phyloP scores from a whole-genome alignment of 2,113 vertebrate species.

The Meriones unguiculatus region DNA sequence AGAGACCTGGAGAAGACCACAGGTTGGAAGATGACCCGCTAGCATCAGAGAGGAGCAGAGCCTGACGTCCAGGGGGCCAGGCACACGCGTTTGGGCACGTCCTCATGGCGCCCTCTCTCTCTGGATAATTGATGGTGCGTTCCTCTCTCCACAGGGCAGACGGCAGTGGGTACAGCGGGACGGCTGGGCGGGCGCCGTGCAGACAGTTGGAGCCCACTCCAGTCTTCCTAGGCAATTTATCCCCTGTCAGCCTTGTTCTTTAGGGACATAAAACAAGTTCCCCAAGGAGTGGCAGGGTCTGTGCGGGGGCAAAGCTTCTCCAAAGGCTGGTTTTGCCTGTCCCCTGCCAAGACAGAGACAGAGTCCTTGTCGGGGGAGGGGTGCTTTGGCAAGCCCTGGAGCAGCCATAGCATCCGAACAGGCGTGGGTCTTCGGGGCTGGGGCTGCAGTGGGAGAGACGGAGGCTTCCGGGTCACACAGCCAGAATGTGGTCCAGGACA shows the following conservation, averaged over 20 bases:
- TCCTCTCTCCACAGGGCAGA: constrained; percentile 79
- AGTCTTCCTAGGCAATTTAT: constrained; percentile 83
- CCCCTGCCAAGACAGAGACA: neutral
- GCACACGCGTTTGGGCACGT: constrained; percentile 61
- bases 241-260: constrained; percentile 83
- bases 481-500: neutral
- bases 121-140: constrained; percentile 84
- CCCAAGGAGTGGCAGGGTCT: constrained; percentile 75
- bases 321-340: constrained; percentile 7
- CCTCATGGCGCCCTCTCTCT: constrained; percentile 81
- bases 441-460: neutral
- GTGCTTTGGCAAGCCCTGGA: neutral
- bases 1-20: neutral
- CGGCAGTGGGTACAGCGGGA: constrained; percentile 74
- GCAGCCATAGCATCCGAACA: no score
- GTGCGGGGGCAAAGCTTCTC: constrained; percentile 59
- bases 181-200: constrained; percentile 81
- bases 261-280: constrained; percentile 80
- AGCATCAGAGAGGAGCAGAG: neutral
- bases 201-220: constrained; percentile 80
- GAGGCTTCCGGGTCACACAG: neutral
- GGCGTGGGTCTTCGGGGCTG: neutral
- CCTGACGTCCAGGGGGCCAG: neutral
- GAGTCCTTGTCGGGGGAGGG: neutral
- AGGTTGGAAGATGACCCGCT: neutral